These are phyloP conservation scores for Gymnopithys bicolor DNA, from an alignment of 2,797 vertebrate species.

Conservation along the genomic window DNA sequence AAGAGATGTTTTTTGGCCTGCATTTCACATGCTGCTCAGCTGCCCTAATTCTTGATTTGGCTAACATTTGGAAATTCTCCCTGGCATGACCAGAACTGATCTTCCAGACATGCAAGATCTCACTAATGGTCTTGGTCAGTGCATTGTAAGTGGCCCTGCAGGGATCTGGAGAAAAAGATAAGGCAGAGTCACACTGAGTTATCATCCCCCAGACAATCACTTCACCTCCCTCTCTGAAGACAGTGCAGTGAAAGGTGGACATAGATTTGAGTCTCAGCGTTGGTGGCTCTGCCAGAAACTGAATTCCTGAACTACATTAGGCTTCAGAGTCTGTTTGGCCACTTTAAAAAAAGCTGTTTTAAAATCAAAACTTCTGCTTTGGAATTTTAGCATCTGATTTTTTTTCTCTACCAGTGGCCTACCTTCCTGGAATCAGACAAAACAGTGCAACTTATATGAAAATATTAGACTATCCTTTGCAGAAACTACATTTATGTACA, in stretches of 20 bases:
- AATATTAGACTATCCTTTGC: background rate
- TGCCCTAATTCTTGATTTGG: background rate
- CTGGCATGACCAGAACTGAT: background rate
- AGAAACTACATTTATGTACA: background rate
- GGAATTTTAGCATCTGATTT: background rate
- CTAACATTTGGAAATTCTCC: background rate
- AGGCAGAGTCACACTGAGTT: background rate
- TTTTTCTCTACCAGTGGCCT: fast-evolving
- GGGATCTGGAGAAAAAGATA: background rate
- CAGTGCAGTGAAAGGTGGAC: background rate
- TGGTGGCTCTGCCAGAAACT: background rate
- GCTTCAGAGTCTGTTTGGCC: background rate
- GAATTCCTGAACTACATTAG: background rate
- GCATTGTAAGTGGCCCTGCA: too few species aligned
- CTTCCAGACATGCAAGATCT: background rate
- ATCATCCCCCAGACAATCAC: background rate
- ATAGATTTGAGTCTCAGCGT: background rate
- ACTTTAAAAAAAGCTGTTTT: background rate
- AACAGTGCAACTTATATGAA: background rate
- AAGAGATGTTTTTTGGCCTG: background rate
- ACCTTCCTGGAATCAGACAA: background rate
- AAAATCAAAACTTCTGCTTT: background rate
- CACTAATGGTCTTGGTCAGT: background rate
- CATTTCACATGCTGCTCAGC: background rate
- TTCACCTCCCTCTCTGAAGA: background rate